phyloP scores from a whole-genome alignment of 2,113 vertebrate species.

The Penelope pileata region DNA sequence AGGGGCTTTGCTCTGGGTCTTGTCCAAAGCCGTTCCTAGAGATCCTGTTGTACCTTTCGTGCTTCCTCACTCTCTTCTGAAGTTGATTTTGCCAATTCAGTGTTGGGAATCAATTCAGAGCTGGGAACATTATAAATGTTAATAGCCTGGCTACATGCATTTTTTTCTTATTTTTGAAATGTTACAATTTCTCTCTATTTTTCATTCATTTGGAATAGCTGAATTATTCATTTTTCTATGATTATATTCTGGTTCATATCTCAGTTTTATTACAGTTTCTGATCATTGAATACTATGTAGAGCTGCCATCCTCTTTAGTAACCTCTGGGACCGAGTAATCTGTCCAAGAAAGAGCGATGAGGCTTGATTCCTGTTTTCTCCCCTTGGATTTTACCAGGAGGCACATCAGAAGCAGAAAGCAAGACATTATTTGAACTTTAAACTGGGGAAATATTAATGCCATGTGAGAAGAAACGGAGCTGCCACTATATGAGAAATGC shows the following conservation, averaged over 20 bases:
- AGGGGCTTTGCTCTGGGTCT: not conserved
- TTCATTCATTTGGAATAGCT: conserved; percentile 18
- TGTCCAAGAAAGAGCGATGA: not conserved
- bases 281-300: not conserved
- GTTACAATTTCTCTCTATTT: conserved; percentile 33
- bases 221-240: conserved; percentile 37
- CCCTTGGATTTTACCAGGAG: not conserved
- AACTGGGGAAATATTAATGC: not conserved
- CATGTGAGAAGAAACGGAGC: not conserved
- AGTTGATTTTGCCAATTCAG: not conserved
- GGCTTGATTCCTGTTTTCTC: not conserved
- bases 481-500: not conserved
- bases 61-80: not conserved
- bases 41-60: not conserved
- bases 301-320: not conserved
- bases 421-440: not conserved
- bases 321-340: not conserved
- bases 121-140: not conserved
- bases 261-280: conserved; percentile 33
- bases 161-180: conserved; percentile 50
- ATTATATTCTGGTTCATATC: not conserved
- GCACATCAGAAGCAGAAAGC: not conserved
- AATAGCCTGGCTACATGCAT: not conserved
- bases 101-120: conserved; percentile 5
- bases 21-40: not conserved